These are phyloP conservation scores for Agrilus biguttatus DNA, from an alignment of 2,888 invertebrate genomes.

Conservation along the genomic window DNA sequence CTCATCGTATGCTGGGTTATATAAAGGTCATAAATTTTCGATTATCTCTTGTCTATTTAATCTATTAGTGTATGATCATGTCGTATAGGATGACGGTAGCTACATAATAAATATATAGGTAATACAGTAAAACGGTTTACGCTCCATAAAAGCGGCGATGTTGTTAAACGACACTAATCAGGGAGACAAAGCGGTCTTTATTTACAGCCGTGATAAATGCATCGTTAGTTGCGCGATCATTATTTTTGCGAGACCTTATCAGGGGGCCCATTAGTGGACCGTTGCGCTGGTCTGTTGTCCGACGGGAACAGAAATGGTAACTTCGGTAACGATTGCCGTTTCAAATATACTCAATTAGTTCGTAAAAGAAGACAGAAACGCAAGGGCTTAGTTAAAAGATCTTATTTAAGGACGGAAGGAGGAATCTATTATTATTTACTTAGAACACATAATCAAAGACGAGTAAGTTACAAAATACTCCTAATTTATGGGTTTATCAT, in stretches of 20 bases:
- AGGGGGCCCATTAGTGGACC: constrained; percentile 4
- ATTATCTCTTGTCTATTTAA: no score
- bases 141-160: constrained; percentile 26
- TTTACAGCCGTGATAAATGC: constrained; percentile 20
- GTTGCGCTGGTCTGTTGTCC: constrained; percentile 6
- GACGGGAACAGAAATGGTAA: constrained; percentile 20
- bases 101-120: constrained; percentile 10
- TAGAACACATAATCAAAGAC: no score
- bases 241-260: constrained; percentile 19
- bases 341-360: no score
- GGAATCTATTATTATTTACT: no score
- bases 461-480: no score
- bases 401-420: no score
- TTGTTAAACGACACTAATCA: constrained; percentile 24
- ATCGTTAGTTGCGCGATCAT: constrained; percentile 19
- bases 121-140: constrained; percentile 18
- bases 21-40: no score
- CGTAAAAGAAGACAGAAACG: no score
- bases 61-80: not conserved
- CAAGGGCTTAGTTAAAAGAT: no score
- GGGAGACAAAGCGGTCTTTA: constrained; percentile 21
- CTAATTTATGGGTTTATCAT: no score
- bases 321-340: constrained; percentile 19
- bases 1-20: not conserved
- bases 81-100: constrained; percentile 4